Evolutionary conservation across 2,113 vertebrate genomes (phyloP).

Genomic region (Leptobrachium ailaonicum): DNA sequence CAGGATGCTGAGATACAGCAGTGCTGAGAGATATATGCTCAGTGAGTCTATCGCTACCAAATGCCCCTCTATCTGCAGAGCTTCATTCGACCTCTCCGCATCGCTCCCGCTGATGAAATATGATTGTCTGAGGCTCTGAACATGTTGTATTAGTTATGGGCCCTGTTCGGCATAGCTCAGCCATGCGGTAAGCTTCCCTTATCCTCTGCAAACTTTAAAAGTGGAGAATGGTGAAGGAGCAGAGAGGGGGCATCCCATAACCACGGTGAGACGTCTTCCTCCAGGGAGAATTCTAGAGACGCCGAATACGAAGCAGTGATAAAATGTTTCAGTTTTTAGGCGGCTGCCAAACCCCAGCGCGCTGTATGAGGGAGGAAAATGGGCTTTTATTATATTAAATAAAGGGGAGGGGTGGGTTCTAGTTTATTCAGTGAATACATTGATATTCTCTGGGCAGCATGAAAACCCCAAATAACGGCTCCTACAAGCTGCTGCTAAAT

Average conservation of each 20-base stretch:
- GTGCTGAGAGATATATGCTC: slow-evolving; percentile 13
- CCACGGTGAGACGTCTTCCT: background rate
- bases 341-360: background rate
- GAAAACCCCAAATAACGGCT: too few relatives aligned
- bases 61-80: slow-evolving; percentile 56
- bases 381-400: too few relatives aligned
- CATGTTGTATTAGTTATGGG: slow-evolving; percentile 61
- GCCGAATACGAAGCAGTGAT: too few relatives aligned
- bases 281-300: background rate
- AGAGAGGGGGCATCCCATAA: slow-evolving; percentile 1
- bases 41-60: slow-evolving; percentile 52
- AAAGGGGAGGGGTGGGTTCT: too few relatives aligned
- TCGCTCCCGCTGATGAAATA: slow-evolving; percentile 55
- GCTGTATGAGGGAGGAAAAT: too few relatives aligned
- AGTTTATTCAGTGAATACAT: too few relatives aligned
- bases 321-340: background rate
- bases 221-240: slow-evolving; percentile 29
- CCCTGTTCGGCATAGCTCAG: slow-evolving; percentile 55
- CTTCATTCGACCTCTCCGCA: slow-evolving; percentile 44
- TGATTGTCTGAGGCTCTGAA: slow-evolving; percentile 53
- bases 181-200: slow-evolving; percentile 52
- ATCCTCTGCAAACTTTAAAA: slow-evolving; percentile 23
- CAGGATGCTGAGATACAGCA: background rate
- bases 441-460: too few relatives aligned
- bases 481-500: too few relatives aligned